phyloP scores from a whole-genome alignment of 1,140 invertebrate genomes.

The Neuroterus valhalla region DNA sequence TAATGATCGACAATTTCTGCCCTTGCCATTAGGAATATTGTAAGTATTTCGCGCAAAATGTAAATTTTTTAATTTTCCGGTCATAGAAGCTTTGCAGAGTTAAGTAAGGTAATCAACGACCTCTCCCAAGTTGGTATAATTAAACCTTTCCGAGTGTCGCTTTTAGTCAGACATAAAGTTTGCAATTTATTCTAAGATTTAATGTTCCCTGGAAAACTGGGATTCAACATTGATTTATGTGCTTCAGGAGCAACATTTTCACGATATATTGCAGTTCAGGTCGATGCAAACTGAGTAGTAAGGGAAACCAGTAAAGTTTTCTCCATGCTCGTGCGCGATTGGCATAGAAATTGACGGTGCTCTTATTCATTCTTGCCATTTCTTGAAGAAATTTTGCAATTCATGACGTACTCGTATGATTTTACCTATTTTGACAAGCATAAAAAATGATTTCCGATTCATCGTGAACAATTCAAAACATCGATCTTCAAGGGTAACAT shows the following conservation, averaged over 20 bases:
- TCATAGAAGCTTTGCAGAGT: not conserved
- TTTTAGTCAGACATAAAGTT: slow-evolving; percentile 15
- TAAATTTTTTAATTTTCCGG: too few relatives aligned
- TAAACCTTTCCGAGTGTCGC: slow-evolving; percentile 15
- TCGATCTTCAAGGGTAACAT: too few relatives aligned
- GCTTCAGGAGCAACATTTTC: slow-evolving; percentile 8
- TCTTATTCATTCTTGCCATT: slow-evolving; percentile 29
- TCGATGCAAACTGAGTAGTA: slow-evolving; percentile 20
- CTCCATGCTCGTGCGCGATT: slow-evolving; percentile 36
- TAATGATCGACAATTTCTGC: not conserved
- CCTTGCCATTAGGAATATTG: not conserved
- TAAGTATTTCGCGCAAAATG: not conserved
- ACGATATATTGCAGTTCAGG: slow-evolving; percentile 8
- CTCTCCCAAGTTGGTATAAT: not conserved
- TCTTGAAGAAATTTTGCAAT: slow-evolving; percentile 12
- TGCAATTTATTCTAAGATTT: slow-evolving; percentile 11
- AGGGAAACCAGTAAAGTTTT: slow-evolving; percentile 21
- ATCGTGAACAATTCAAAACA: too few relatives aligned
- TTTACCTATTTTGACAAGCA: not conserved
- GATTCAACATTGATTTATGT: slow-evolving; percentile 22
- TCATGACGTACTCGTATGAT: not conserved
- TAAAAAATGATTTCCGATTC: not conserved
- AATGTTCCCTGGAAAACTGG: slow-evolving; percentile 2
- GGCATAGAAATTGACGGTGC: slow-evolving; percentile 35
- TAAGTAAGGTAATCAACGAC: not conserved